phyloP scores from a whole-genome alignment of 2,113 vertebrate species.

The Strix uralensis region DNA sequence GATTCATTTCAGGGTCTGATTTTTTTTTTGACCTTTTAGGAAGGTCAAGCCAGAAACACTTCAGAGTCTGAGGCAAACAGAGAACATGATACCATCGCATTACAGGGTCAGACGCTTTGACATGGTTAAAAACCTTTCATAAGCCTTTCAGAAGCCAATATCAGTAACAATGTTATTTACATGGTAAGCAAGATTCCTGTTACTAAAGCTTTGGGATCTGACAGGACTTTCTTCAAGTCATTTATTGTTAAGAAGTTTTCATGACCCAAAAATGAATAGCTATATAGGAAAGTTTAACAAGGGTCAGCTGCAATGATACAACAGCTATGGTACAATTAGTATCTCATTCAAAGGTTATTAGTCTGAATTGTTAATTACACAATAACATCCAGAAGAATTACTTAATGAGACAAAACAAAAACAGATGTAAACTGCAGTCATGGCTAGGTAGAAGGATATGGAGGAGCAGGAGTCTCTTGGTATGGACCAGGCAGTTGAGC shows the following conservation, averaged over 20 bases:
- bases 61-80: neutral
- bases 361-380: neutral
- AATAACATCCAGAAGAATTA: neutral
- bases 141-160: neutral
- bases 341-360: neutral
- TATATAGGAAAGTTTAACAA: neutral
- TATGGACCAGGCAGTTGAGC: neutral
- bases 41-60: neutral
- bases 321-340: neutral
- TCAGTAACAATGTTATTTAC: neutral
- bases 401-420: neutral
- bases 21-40: neutral
- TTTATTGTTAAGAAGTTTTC: neutral
- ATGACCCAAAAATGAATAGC: neutral
- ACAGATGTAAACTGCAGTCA: neutral
- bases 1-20: neutral
- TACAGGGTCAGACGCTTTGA: neutral
- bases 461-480: neutral
- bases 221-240: neutral
- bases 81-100: neutral
- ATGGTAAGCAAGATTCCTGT: neutral
- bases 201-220: neutral
- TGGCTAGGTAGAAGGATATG: neutral
- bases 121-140: neutral
- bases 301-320: neutral